A percentile compares a stretch with the other conserved stretches of the same genome.
phyloP scores from a whole-genome alignment of 2,113 vertebrate genomes.

The Neoarius graeffei region DNA sequence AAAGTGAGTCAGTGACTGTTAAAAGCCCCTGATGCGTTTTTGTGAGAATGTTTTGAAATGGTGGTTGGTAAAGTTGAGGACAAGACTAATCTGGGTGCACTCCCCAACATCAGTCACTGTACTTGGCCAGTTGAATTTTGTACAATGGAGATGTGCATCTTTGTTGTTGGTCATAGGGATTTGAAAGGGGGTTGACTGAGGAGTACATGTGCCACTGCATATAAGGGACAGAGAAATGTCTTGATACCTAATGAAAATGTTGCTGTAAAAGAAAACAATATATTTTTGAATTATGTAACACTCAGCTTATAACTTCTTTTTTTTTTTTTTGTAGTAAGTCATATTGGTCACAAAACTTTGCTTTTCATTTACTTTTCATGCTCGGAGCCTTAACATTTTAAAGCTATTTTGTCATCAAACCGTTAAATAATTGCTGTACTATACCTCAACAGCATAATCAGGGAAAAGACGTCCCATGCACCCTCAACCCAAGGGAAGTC shows the following conservation, averaged over 20 bases:
- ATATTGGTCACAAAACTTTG: conserved; percentile 41
- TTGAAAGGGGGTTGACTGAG: conserved; percentile 56
- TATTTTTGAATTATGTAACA: conserved; percentile 64
- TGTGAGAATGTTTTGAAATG: conserved; percentile 44
- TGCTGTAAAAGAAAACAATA: conserved; percentile 60
- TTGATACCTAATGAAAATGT: conserved; percentile 57
- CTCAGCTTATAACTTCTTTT: conserved; percentile 58
- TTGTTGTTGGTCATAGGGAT: conserved; percentile 52
- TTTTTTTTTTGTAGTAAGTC: conserved; percentile 46
- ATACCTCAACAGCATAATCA: conserved; percentile 69
- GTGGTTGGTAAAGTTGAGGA: conserved; percentile 14
- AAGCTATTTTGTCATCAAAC: conserved; percentile 56
- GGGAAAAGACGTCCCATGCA: conserved; percentile 64
- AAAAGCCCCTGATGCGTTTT: conserved; percentile 67
- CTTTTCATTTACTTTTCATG: conserved; percentile 49
- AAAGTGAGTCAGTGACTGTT: conserved; percentile 71
- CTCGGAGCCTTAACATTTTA: conserved; percentile 69
- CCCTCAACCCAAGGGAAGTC: conserved; percentile 57
- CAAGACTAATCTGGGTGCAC: conserved; percentile 4
- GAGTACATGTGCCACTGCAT: conserved; percentile 61
- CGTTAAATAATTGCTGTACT: conserved; percentile 59
- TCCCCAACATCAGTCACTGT: conserved; percentile 65
- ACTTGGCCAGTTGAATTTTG: conserved; percentile 74
- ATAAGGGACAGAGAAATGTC: conserved; percentile 64
- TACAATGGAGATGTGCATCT: conserved; percentile 61